These are phyloP conservation scores for Mylabris sibirica DNA, from an alignment of 2,888 invertebrate species.

Conservation along the genomic window DNA sequence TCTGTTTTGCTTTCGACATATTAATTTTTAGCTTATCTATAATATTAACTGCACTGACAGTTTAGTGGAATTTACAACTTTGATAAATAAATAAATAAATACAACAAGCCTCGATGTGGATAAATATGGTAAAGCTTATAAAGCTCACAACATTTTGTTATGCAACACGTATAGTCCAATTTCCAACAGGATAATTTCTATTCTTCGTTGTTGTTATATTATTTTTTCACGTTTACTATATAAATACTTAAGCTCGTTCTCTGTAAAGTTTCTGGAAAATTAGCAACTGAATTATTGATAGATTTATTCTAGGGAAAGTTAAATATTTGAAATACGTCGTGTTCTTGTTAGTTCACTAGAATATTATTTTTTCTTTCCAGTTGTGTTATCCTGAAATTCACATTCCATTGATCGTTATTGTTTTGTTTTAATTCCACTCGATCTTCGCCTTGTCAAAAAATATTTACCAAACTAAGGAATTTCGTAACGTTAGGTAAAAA, in stretches of 20 bases:
- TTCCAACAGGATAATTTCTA: slow-evolving; percentile 14
- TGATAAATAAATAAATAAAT: background rate
- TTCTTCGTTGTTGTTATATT: slow-evolving; percentile 12
- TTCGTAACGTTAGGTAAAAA: background rate
- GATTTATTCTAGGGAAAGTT: slow-evolving; percentile 19
- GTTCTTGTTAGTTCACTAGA: background rate
- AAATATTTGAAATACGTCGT: slow-evolving; percentile 3
- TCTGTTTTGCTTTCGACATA: slow-evolving; percentile 32
- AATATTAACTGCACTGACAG: background rate
- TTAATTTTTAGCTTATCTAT: slow-evolving; percentile 22
- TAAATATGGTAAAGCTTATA: background rate
- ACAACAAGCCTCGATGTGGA: background rate
- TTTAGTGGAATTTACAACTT: background rate
- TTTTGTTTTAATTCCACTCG: slow-evolving; percentile 12
- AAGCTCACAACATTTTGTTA: background rate
- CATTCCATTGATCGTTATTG: background rate
- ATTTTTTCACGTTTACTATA: slow-evolving; percentile 16
- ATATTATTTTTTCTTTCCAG: slow-evolving; percentile 1
- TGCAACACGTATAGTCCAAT: background rate
- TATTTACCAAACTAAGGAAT: slow-evolving; percentile 13
- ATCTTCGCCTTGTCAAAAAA: slow-evolving; percentile 15
- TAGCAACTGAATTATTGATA: slow-evolving; percentile 30
- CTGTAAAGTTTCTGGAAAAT: slow-evolving; percentile 23
- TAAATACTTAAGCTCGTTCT: slow-evolving; percentile 13
- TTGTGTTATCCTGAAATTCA: background rate